Evolutionary conservation across 2,113 vertebrate genomes (phyloP).

Genomic region (Alligator sinensis): DNA sequence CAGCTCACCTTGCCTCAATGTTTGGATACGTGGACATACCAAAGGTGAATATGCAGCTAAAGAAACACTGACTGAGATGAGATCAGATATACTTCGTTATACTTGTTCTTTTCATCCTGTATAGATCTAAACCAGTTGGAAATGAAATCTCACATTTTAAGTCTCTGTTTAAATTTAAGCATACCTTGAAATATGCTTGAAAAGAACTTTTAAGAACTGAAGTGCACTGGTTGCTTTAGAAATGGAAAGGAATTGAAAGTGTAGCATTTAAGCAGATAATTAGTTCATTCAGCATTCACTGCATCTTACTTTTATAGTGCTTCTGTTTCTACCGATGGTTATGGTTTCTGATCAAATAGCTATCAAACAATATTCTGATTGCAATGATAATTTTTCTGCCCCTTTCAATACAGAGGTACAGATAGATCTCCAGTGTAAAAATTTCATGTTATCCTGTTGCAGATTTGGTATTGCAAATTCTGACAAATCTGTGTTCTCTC

Average conservation of each 20-base stretch:
- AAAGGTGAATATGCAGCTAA: slow-evolving; percentile 87
- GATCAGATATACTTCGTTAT: neutral
- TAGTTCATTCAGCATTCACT: neutral
- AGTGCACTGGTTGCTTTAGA: neutral
- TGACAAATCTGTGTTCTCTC: neutral
- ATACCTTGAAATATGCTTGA: neutral
- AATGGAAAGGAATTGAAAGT: neutral
- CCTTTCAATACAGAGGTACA: neutral
- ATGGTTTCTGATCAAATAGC: neutral
- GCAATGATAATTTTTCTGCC: neutral
- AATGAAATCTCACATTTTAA: neutral
- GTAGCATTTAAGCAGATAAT: neutral
- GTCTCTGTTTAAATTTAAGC: neutral
- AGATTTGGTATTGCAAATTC: neutral
- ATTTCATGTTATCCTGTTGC: neutral
- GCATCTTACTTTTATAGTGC: neutral
- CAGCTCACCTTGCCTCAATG: slow-evolving; percentile 90
- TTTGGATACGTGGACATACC: slow-evolving; percentile 83
- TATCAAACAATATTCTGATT: neutral
- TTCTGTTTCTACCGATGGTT: neutral
- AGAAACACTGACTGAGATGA: slow-evolving; percentile 7
- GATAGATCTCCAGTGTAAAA: neutral
- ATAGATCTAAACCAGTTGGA: neutral
- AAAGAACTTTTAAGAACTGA: neutral
- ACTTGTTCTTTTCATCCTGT: neutral